A percentile compares a stretch with the other conserved stretches of the same genome.
These are phyloP conservation scores for Macquaria ambigua DNA, from an alignment of 2,113 vertebrate genomes.

Conservation along the genomic window DNA sequence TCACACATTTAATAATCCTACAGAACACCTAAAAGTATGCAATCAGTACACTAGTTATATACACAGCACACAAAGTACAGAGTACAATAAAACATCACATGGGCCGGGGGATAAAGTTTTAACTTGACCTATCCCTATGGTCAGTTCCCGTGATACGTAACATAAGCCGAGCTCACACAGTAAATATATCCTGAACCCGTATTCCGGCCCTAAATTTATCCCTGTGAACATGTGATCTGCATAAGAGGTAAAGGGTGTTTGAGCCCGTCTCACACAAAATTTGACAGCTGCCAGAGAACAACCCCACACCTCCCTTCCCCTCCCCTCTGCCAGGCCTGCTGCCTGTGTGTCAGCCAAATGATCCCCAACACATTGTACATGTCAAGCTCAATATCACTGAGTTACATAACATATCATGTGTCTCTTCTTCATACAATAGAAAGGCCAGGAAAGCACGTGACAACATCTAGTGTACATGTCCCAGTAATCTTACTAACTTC, in stretches of 20 bases:
- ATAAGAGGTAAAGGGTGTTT: constrained; percentile 69
- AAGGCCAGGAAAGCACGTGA: neutral
- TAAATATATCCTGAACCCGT: constrained; percentile 74
- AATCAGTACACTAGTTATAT: neutral
- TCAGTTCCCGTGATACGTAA: constrained; percentile 71
- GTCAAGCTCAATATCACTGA: constrained; percentile 16
- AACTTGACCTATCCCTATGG: constrained; percentile 55
- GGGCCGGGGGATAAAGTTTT: constrained; percentile 21
- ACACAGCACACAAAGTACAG: neutral
- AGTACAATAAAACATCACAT: constrained; percentile 41
- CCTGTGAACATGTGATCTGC: constrained; percentile 74
- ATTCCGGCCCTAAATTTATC: constrained; percentile 82
- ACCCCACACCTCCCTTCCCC: neutral
- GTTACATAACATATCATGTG: constrained; percentile 46
- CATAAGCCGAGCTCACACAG: constrained; percentile 60
- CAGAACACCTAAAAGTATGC: neutral
- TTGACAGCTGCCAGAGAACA: constrained; percentile 75
- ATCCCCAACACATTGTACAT: constrained; percentile 37
- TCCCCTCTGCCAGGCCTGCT: neutral
- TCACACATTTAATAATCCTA: neutral
- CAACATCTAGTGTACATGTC: neutral
- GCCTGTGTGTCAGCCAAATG: constrained; percentile 57
- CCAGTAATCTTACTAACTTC: neutral
- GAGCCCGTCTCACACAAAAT: constrained; percentile 66
- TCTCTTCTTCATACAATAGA: neutral